Base-by-base conservation (phyloP, 2,113 vertebrate genomes). In the Actinemys pallida region DNA sequence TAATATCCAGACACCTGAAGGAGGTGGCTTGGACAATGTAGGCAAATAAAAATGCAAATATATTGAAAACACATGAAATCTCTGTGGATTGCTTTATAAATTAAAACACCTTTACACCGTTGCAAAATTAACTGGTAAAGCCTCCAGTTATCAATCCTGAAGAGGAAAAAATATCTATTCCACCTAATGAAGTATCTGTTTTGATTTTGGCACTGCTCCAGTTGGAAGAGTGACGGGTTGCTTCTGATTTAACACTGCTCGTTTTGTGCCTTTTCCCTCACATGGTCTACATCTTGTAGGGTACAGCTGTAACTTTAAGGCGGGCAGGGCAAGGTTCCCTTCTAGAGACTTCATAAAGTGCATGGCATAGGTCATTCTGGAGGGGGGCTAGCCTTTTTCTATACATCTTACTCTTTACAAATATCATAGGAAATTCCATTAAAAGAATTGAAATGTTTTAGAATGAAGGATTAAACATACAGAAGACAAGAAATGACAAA, bases 31-130 rank as follows among this genome's bases (percentile, higher is more conserved):
- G 96, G 92, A 96, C 93, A 92, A 42, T 39, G 27, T 90, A 91
- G 88, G 76, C 89, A 96, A 97, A 92, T 79, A 96, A 11, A 90
- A 92, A 94, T 79, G 54, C 91, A 57, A 96, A 93, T 92, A 25
- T 94, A 86, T 95, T 96, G 96, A 96, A 92, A 94, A 56, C 35
- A 89, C 94, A 95, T 95, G 92, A 96, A 96, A 94, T 91, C 82
- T 90, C 84, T 96, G 83, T 96, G 81, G 25, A 89, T 91, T 94
- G 35, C 45, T 88, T 92, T 87, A 75, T 88, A 91, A 93, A 94
- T 81, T 93, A 90, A 94, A 90, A 85, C 65, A 9, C 87, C 82
- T 95, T 94, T 95, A 92, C 84, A 57, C 31, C 79, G 50, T 12
- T 89, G 82, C n/a, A 89, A 76, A 94, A 53, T 54, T 93, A 89